Evolutionary conservation across 1,140 invertebrate species (phyloP), one percentile per base, ranked within the genome.

Genomic region (Danaus melanippus): DNA sequence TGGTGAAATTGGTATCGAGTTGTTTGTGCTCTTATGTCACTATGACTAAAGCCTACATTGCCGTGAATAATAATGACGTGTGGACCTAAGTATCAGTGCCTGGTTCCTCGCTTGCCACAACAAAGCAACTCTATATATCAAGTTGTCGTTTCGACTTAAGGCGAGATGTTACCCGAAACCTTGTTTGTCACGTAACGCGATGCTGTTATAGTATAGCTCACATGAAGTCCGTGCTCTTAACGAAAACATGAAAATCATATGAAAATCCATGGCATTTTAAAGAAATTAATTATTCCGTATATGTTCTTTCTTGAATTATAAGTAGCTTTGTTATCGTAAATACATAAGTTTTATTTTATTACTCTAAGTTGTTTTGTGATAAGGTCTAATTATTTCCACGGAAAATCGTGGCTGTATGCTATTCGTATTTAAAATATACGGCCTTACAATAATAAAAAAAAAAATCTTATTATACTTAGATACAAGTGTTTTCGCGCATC

Each of bases 41-140:
- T 40, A n/a, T 9, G 12, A 10, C 42, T 55, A 60, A 50, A 21
- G 40, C 39, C 9, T 8, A 55, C 32, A 55, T 50, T 55, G 47
- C 42, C 46, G 15, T 45, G 47, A 55, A 39, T 9, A 43, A 42
- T 9, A 9, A 17, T 46, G 43, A 47, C 44, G 15, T 59, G 21
- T 43, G 21, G 7, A 49, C 49, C 51, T 39, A 15, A 63, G 58
- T 64, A 56, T 56, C 63, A 61, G 70, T 67, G 67, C 69, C 62
- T 82, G 79, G 82, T 83, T 81, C 71, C 79, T 65, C 67, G 71
- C 56, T 62, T 65, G 66, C 67, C 67, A 64, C 69, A 66, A 76
- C 74, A 82, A 82, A 79, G 77, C 74, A 77, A 71, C 62, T 66
- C 70, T 77, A 82, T 84, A 81, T 84, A 85, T 85, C 77, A 83